phyloP scores from a whole-genome alignment of 2,888 invertebrate genomes.

The Vannuccia rotundouncinata region DNA sequence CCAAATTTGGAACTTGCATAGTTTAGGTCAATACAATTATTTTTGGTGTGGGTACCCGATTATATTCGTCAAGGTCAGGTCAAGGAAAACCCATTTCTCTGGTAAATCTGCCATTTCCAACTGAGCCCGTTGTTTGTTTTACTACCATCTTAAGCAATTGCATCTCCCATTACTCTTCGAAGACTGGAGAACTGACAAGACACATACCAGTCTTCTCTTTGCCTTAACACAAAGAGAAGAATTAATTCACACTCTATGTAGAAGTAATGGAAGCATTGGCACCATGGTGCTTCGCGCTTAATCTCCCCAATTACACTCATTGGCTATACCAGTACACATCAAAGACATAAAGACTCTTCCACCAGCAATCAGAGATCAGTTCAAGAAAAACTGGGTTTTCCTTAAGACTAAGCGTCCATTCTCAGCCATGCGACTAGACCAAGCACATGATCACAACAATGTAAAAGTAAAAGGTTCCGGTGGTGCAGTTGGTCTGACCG shows the following conservation, averaged over 20 bases:
- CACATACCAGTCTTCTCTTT: not conserved
- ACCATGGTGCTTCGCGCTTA: not conserved
- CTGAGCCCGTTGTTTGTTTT: too few species aligned
- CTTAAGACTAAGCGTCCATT: not conserved
- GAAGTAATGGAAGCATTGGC: not conserved
- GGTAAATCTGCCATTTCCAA: too few species aligned
- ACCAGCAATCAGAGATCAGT: not conserved
- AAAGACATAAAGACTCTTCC: not conserved
- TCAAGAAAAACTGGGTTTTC: not conserved
- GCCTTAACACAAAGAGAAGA: not conserved
- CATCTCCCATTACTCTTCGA: slow-evolving; percentile 10
- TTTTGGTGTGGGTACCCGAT: too few species aligned
- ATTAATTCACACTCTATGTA: not conserved
- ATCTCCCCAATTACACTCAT: not conserved
- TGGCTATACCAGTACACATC: not conserved
- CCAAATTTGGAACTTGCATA: too few species aligned
- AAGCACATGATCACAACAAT: slow-evolving; percentile 1
- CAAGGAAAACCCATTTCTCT: too few species aligned
- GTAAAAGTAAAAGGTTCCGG: slow-evolving; percentile 14
- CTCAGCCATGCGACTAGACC: slow-evolving; percentile 21
- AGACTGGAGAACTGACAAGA: slow-evolving; percentile 3
- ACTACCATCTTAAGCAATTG: too few species aligned
- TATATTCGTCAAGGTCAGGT: too few species aligned
- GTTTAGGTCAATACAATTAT: too few species aligned
- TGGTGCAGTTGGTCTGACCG: not conserved